These are phyloP conservation scores for Ridgeia piscesae DNA, from an alignment of 1,140 invertebrate genomes.

Conservation along the genomic window DNA sequence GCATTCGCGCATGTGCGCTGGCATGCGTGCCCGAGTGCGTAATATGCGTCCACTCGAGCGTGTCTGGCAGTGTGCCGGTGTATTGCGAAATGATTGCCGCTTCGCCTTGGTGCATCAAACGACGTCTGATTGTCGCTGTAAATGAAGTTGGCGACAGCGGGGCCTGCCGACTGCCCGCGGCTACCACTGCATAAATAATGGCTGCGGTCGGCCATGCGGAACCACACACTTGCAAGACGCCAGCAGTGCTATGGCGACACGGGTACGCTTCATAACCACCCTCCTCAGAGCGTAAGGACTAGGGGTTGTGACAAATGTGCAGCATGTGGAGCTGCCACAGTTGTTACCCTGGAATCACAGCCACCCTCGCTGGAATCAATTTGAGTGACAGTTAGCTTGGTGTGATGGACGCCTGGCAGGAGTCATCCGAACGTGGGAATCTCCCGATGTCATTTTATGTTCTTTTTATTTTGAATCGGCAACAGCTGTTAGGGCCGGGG, in stretches of 20 bases:
- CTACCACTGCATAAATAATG: conserved; percentile 5
- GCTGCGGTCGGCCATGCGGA: neutral
- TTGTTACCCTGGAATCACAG: neutral
- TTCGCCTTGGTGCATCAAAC: neutral
- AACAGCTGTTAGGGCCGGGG: neutral
- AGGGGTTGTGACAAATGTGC: neutral
- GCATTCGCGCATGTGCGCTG: neutral
- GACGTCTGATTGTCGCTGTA: neutral
- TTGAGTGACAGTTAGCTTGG: neutral
- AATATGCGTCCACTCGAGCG: neutral
- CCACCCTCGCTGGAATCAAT: neutral
- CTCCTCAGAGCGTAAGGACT: neutral
- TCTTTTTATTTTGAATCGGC: neutral
- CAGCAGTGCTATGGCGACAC: neutral
- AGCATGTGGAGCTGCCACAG: neutral
- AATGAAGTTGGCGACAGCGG: neutral
- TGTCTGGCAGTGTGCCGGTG: neutral
- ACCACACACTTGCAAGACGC: neutral
- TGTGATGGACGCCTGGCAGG: neutral
- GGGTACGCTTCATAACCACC: neutral
- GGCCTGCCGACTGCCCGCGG: neutral
- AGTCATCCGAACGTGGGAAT: neutral
- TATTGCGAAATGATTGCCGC: neutral
- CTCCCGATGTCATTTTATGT: neutral
- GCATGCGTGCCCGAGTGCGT: neutral